Evolutionary conservation across 2,113 vertebrate genomes (phyloP), one percentile per base, ranked within the genome.

Genomic region (Oplegnathus fasciatus): DNA sequence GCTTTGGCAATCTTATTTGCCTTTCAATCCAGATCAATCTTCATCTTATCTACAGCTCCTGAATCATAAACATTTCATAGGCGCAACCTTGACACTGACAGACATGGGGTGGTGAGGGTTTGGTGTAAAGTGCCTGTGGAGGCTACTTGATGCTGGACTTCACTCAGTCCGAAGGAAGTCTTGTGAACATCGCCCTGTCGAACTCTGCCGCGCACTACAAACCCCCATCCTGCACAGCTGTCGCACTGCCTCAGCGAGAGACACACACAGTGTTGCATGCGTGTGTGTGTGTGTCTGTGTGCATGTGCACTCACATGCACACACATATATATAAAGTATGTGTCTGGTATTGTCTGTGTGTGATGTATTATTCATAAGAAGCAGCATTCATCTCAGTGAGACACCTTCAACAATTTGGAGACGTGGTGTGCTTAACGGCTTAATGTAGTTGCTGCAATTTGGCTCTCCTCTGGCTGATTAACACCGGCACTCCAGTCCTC

Each of bases 401-500:
- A 93, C 91, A 93, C 92, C 89, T 94, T 92, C 78, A 90, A 93
- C 90, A 94, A 90, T 93, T 95, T 94, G 90, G 88, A 95, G 92
- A 93, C 87, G 71, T 89, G 90, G 84, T 91, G 91, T 90, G 92
- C 91, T 94, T 92, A 93, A 94, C 92, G 79, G 91, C 92, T 95
- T 95, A 94, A 95, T 95, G 93, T 93, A 94, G 92, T 94, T 90
- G 74, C 88, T 80, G 91, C 94, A 92, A 90, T 94, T 94, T 94
- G 92, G 91, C 89, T 93, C 92, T 91, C 91, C 89, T 92, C 89
- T 87, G 93, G 91, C 91, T 96, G 94, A 95, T 95, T 94, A 95
- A 91, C 91, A 86, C 88, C 73, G 68, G 86, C 92, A 81, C 92
- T 87, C 88, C 20, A 67, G 82, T 76, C 87, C 86, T 86, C 83